phyloP scores from a whole-genome alignment of 2,113 vertebrate genomes.

The Thomomys bottae region DNA sequence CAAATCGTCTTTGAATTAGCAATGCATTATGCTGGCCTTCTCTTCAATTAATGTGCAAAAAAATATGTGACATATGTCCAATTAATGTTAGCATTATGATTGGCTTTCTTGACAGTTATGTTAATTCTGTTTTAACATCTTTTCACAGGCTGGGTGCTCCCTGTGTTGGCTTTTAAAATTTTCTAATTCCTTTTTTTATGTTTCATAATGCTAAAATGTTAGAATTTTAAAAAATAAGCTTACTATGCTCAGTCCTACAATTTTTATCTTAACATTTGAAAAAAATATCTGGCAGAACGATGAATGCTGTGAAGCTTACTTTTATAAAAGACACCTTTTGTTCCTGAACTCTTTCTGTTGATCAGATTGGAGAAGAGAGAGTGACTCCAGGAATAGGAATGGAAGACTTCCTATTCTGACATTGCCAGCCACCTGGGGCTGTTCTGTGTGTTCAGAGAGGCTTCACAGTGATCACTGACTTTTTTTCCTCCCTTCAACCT shows the following conservation, averaged over 20 bases:
- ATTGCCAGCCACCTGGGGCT: not conserved
- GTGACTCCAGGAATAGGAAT: not conserved
- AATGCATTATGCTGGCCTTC: not conserved
- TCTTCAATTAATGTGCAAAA: not conserved
- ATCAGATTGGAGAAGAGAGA: not conserved
- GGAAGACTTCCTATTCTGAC: not conserved
- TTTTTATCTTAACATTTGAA: not conserved
- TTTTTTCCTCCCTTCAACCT: not conserved
- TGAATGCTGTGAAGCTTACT: not conserved
- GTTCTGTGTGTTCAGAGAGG: not conserved
- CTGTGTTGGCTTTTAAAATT: not conserved
- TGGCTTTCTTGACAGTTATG: not conserved
- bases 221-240: not conserved
- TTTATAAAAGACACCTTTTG: not conserved
- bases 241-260: not conserved
- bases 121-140: constrained; percentile 7
- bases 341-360: not conserved
- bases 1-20: not conserved
- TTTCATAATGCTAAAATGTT: not conserved
- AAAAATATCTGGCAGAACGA: not conserved
- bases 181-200: not conserved
- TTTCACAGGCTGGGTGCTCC: not conserved
- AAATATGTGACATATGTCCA: not conserved
- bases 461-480: not conserved
- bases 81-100: not conserved